Conservation (phyloP, 2,888 invertebrate species). For the Campoplex capitator region DNA sequence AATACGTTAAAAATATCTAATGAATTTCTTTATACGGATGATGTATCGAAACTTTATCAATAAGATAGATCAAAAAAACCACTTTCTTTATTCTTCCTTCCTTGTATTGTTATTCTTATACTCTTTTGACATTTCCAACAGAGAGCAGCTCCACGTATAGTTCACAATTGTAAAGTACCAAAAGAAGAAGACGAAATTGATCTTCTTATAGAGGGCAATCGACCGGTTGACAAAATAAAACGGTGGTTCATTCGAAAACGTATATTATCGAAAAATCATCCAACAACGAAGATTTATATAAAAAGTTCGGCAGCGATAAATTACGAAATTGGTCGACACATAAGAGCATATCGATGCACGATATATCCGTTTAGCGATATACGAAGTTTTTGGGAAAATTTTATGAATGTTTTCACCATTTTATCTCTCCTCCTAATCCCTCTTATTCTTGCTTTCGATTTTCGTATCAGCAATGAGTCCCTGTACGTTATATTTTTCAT, state of each 20-base stretch:
- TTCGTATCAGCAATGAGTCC: conserved; percentile 67
- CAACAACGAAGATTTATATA: conserved; percentile 74
- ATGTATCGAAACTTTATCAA: not conserved
- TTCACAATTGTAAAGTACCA: conserved; percentile 73
- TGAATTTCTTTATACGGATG: too few species aligned
- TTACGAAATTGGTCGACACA: conserved; percentile 81
- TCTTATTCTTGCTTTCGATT: conserved; percentile 79
- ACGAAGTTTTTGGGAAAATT: conserved; percentile 81
- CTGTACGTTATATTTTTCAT: conserved; percentile 71
- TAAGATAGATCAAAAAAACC: not conserved
- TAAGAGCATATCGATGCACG: conserved; percentile 78
- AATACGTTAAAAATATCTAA: too few species aligned
- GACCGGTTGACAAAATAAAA: conserved; percentile 59
- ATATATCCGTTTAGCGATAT: conserved; percentile 84
- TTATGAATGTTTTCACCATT: conserved; percentile 78
- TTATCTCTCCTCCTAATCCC: conserved; percentile 78
- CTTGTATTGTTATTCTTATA: not conserved
- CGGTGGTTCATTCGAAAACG: conserved; percentile 74
- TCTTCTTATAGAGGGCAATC: conserved; percentile 63
- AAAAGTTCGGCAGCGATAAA: conserved; percentile 82
- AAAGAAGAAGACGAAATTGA: conserved; percentile 70
- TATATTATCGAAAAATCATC: conserved; percentile 75
- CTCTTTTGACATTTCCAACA: conserved; percentile 11
- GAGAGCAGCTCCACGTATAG: conserved; percentile 61
- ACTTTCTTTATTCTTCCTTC: not conserved